phyloP scores from a whole-genome alignment of 2,888 invertebrate genomes.

The Hirtodrosophila alboralis region DNA sequence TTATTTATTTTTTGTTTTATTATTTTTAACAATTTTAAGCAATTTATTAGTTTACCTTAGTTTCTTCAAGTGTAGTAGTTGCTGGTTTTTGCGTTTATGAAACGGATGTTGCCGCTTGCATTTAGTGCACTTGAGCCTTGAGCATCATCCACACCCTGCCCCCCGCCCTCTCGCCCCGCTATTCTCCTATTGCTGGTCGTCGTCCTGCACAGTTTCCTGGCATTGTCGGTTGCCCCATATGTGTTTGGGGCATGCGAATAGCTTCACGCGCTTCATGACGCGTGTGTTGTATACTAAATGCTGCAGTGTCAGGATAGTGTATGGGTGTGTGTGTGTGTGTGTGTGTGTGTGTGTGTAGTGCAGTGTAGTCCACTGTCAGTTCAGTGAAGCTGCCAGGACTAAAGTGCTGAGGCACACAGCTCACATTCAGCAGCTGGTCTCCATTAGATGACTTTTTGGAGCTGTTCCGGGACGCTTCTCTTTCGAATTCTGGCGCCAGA shows the following conservation, averaged over 20 bases:
- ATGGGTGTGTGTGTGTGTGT: too few relatives aligned
- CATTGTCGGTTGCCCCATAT: constrained; percentile 58
- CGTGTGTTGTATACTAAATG: constrained; percentile 58
- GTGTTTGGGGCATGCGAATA: constrained; percentile 47
- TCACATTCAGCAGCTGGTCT: constrained; percentile 43
- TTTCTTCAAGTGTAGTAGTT: constrained; percentile 37
- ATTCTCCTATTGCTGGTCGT: too few relatives aligned
- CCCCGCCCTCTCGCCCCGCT: too few relatives aligned
- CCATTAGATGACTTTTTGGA: constrained; percentile 46
- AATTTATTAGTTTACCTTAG: neutral
- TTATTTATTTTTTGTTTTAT: too few relatives aligned
- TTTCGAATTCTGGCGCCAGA: constrained; percentile 17
- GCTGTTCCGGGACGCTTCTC: constrained; percentile 30
- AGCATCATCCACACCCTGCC: constrained; percentile 54
- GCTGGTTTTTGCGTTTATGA: constrained; percentile 66
- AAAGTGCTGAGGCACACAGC: constrained; percentile 7
- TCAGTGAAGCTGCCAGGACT: constrained; percentile 50
- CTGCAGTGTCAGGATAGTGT: constrained; percentile 3
- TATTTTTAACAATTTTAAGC: too few relatives aligned
- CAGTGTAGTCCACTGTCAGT: constrained; percentile 34
- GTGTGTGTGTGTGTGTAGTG: neutral
- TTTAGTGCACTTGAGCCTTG: constrained; percentile 80
- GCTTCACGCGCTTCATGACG: constrained; percentile 53
- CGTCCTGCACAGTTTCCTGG: constrained; percentile 48
- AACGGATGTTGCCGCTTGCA: constrained; percentile 79